phyloP scores from a whole-genome alignment of 2,888 invertebrate genomes.

The Pachliopta kotzebuea region DNA sequence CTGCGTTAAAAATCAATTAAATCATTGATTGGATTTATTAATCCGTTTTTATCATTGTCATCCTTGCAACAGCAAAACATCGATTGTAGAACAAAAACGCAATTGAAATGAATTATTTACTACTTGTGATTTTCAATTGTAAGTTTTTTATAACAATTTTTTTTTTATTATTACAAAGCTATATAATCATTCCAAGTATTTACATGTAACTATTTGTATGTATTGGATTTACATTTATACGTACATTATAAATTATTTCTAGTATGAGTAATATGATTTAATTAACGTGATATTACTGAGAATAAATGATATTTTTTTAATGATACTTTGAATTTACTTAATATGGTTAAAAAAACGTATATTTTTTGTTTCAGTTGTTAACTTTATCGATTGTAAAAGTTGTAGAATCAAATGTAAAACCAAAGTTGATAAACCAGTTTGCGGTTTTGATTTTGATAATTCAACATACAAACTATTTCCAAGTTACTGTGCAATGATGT shows the following conservation, averaged over 20 bases:
- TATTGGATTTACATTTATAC: neutral
- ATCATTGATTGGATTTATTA: slow-evolving; percentile 9
- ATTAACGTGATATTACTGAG: too few species aligned
- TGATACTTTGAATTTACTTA: too few species aligned
- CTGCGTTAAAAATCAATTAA: slow-evolving; percentile 16
- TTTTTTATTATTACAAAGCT: neutral
- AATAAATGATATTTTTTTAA: too few species aligned
- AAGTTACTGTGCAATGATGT: slow-evolving; percentile 48
- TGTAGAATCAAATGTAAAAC: slow-evolving; percentile 46
- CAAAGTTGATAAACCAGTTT: slow-evolving; percentile 38
- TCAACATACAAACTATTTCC: slow-evolving; percentile 54
- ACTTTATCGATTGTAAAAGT: slow-evolving; percentile 31
- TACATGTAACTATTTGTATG: too few species aligned
- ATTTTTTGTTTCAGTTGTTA: slow-evolving; percentile 5
- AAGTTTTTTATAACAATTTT: neutral
- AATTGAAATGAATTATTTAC: slow-evolving; percentile 22
- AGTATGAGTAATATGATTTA: too few species aligned
- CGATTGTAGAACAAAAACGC: neutral
- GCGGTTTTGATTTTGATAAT: slow-evolving; percentile 45
- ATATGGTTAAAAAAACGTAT: neutral
- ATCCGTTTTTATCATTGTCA: slow-evolving; percentile 10
- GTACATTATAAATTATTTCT: too few species aligned
- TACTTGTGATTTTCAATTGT: slow-evolving; percentile 14
- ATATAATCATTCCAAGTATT: neutral
- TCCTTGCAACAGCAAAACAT: neutral